Base-by-base conservation (phyloP, 2,888 invertebrate species). In the Drosophila nr. fundita region DNA sequence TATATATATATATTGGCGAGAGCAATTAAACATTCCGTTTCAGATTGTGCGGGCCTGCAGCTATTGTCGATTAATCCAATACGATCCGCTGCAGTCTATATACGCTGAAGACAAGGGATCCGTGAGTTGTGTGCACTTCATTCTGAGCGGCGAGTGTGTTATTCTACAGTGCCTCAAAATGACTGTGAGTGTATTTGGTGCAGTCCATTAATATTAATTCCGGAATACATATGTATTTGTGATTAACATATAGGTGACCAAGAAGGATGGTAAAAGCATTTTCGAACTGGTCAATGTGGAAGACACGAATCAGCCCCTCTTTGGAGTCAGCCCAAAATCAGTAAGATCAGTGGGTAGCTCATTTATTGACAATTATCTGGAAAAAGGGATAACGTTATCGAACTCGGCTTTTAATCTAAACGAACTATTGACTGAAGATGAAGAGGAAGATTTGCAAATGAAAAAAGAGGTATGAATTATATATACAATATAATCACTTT, bases 111-210 rank as follows among this genome's bases (percentile, higher is more conserved):
- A 92, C 38, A 76, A 79, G 36, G 92, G 92, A 6, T 82, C 89
- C 0, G 65, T 91, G 2, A 91, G 90, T 58, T 89, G 77, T 64
- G 92, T 91, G 0, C 89, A 91, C 70, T 93, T 93, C 68, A 89
- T 93, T 8, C 68, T 93, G 7, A 93, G 92, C 75, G 93, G 93
- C 2, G 90, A 92, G 67, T 93, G 93, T 59, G 90, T 91, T 67
- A 88, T 93, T 13, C 68, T 93, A 50, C 93, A 93, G 69, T 91
- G 91, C 67, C 86, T 93, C 11, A 91, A 92, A 78, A 89, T 92
- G 76, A 75, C 77, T 67, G 92, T 91, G 32, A 67, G 64, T 53
- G n/a, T 30, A 32, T 18, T 21, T 13, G 48, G 7, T 50, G 18
- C 5, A 18, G 4, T 42, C n/a, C 2, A 30, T 30, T 30, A 30